Evolutionary conservation across 2,888 invertebrate species (phyloP).

Genomic region (Amphipyra tragopoginis): DNA sequence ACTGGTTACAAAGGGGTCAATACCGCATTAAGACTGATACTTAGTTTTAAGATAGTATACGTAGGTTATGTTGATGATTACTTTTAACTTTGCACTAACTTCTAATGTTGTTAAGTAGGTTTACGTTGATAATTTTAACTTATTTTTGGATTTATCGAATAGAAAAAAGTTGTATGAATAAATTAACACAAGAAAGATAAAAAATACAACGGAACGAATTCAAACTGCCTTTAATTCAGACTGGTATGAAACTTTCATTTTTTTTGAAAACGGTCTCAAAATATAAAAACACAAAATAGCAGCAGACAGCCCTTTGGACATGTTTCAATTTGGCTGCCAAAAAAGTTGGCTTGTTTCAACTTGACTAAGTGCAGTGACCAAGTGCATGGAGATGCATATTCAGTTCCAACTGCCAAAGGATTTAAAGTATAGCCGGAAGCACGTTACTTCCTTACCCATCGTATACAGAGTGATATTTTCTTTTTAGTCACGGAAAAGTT

Average conservation of each 20-base stretch:
- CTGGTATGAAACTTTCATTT: too few species aligned
- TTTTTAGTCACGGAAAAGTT: neutral
- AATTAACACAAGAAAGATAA: neutral
- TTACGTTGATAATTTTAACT: neutral
- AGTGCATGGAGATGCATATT: constrained; percentile 15
- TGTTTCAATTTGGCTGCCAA: constrained; percentile 36
- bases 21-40: too few species aligned
- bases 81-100: too few species aligned
- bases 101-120: too few species aligned
- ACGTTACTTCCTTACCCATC: constrained; percentile 4
- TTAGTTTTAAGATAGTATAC: too few species aligned
- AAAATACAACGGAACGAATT: neutral
- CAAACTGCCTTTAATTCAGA: too few species aligned
- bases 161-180: too few species aligned
- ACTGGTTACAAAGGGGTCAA: too few species aligned
- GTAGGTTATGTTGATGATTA: too few species aligned
- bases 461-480: neutral
- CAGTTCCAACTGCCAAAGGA: constrained; percentile 21
- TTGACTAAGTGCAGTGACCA: constrained; percentile 32
- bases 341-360: constrained; percentile 31
- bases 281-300: constrained; percentile 18
- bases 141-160: too few species aligned
- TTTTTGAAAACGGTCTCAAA: neutral
- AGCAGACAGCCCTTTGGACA: constrained; percentile 39
- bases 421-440: constrained; percentile 18